phyloP scores from a whole-genome alignment of 2,888 invertebrate genomes.

The Tromatobia lineatoria region DNA sequence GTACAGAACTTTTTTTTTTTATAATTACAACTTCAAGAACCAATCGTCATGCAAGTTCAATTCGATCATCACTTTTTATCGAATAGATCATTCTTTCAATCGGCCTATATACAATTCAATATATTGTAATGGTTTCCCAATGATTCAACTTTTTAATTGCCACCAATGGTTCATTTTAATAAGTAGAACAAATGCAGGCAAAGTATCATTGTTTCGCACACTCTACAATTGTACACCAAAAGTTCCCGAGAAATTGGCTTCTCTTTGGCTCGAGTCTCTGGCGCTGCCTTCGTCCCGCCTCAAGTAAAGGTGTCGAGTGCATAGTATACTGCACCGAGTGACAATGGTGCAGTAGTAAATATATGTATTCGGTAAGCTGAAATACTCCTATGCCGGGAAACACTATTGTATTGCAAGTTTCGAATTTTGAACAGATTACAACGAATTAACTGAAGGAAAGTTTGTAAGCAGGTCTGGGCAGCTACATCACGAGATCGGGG shows the following conservation, averaged over 20 bases:
- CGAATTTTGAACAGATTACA: slow-evolving; percentile 80
- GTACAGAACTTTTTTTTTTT: too few species aligned
- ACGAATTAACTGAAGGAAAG: slow-evolving; percentile 76
- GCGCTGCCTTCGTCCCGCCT: not conserved
- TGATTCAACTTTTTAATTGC: not conserved
- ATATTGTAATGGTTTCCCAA: not conserved
- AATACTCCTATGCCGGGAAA: not conserved
- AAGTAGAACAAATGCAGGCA: not conserved
- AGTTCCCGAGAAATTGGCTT: slow-evolving; percentile 26
- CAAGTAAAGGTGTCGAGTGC: not conserved
- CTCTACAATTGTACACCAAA: slow-evolving; percentile 29
- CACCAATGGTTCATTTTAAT: too few species aligned
- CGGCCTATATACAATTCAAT: not conserved
- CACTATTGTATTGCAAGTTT: slow-evolving; percentile 73
- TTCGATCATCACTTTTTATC: not conserved
- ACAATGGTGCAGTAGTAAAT: not conserved
- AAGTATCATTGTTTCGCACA: slow-evolving; percentile 25
- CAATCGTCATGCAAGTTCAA: too few species aligned
- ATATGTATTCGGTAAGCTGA: not conserved
- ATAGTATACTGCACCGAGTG: not conserved
- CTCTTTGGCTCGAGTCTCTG: not conserved
- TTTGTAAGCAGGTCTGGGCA: slow-evolving; percentile 66
- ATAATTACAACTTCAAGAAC: too few species aligned
- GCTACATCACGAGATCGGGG: slow-evolving; percentile 13
- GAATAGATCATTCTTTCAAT: not conserved